phyloP scores from a whole-genome alignment of 2,888 invertebrate genomes.

The Tolmerus cingulatus region DNA sequence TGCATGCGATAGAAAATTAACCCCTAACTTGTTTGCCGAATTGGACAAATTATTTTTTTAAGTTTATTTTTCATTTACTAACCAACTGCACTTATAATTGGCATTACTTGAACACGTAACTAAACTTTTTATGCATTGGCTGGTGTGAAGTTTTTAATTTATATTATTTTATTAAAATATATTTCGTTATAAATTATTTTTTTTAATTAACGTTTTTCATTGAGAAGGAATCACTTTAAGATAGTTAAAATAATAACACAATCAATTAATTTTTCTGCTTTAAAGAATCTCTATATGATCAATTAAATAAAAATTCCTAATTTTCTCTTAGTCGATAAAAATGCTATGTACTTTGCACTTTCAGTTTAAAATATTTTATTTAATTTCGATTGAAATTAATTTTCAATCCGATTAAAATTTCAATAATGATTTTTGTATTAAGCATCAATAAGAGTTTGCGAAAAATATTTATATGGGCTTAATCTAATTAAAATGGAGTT shows the following conservation, averaged over 20 bases:
- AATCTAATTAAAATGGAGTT: too few species aligned
- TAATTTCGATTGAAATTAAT: too few species aligned
- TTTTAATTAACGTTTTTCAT: background rate
- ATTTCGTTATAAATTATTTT: background rate
- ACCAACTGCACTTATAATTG: background rate
- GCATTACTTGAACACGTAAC: slow-evolving; percentile 4
- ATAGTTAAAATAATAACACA: background rate
- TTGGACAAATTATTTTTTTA: background rate
- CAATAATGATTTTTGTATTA: too few species aligned
- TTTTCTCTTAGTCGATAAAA: too few species aligned
- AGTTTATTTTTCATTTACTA: background rate
- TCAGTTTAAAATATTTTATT: too few species aligned
- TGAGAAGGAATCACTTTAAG: background rate
- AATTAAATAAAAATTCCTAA: background rate
- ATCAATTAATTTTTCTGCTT: too few species aligned
- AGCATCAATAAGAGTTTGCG: too few species aligned
- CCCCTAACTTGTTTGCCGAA: background rate
- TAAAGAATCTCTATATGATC: background rate
- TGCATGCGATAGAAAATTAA: slow-evolving; percentile 8
- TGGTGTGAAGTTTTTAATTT: background rate
- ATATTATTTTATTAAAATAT: background rate
- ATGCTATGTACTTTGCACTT: too few species aligned
- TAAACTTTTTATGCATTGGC: background rate
- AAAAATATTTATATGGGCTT: too few species aligned
- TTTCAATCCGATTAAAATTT: too few species aligned